Percentiles rank a stretch among this genome's conserved stretches.
phyloP scores from a whole-genome alignment of 2,888 invertebrate species.

The Stramonita haemastoma region DNA sequence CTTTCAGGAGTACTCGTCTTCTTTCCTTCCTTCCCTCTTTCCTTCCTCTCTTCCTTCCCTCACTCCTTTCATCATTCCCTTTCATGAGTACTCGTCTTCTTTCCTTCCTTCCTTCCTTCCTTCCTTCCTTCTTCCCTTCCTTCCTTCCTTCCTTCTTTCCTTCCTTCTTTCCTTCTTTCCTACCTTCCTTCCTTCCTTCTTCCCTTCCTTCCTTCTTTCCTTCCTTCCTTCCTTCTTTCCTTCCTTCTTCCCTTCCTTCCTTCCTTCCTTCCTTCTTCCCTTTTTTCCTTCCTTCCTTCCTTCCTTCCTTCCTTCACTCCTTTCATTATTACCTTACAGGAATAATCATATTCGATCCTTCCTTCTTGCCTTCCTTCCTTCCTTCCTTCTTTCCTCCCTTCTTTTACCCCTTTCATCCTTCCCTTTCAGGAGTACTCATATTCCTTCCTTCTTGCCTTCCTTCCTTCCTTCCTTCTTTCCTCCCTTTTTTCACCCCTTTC shows the following conservation, averaged over 20 bases:
- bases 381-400: too few species aligned
- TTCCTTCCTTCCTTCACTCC: too few species aligned
- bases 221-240: background rate
- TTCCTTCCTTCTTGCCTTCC: too few species aligned
- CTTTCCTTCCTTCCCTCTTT: background rate
- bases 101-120: background rate
- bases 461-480: too few species aligned
- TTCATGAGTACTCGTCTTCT: background rate
- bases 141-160: background rate
- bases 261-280: background rate
- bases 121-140: background rate
- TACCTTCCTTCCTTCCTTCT: background rate
- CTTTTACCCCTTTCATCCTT: too few species aligned
- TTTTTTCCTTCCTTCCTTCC: background rate
- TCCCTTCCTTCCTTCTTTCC: background rate
- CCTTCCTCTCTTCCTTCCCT: background rate
- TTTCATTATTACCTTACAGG: too few species aligned
- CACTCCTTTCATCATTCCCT: background rate
- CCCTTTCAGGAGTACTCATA: too few species aligned
- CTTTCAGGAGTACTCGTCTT: background rate
- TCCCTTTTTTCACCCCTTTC: too few species aligned
- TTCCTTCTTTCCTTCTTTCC: background rate
- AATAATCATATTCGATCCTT: too few species aligned
- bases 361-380: too few species aligned
- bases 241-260: background rate